phyloP scores from a whole-genome alignment of 30 jellyfish, hydroid and myxozoan genomes.

The Cassiopea xamachana region DNA sequence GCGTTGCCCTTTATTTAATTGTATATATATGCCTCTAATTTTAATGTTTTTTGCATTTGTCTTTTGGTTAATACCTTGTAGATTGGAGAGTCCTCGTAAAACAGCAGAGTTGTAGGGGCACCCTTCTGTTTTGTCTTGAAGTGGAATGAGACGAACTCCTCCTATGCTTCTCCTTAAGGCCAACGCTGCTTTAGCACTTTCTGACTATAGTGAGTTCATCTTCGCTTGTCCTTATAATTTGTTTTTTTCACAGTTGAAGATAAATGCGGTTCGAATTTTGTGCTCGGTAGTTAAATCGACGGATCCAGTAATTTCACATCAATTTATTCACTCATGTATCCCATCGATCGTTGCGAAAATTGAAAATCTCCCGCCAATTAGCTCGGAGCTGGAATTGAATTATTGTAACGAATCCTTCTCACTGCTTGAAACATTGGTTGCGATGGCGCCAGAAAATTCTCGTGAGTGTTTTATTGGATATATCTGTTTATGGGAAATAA shows the following conservation, averaged over 20 bases:
- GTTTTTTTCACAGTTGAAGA: constrained; percentile 71
- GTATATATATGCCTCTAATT: too few relatives aligned
- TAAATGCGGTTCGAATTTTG: constrained; percentile 63
- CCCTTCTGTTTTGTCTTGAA: too few relatives aligned
- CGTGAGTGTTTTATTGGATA: constrained; percentile 59
- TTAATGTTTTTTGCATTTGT: too few relatives aligned
- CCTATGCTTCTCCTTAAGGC: too few relatives aligned
- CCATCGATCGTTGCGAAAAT: constrained; percentile 78
- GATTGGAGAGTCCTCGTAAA: too few relatives aligned
- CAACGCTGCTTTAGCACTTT: too few relatives aligned
- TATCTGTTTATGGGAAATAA: background rate
- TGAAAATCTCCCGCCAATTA: constrained; percentile 32
- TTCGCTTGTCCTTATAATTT: background rate
- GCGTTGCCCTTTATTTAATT: background rate
- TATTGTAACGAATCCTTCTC: constrained; percentile 77
- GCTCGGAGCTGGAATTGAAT: constrained; percentile 73
- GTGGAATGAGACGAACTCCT: too few relatives aligned
- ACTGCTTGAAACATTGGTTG: constrained; percentile 75
- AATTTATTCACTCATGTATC: constrained; percentile 91
- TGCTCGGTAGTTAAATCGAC: constrained; percentile 68
- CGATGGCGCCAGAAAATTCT: constrained; percentile 76
- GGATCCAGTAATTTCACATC: constrained; percentile 65
- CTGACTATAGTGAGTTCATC: background rate
- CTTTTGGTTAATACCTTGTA: too few relatives aligned
- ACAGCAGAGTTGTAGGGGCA: too few relatives aligned